Conservation (phyloP, 2,797 vertebrate genomes). For the Clarias fuscus region DNA sequence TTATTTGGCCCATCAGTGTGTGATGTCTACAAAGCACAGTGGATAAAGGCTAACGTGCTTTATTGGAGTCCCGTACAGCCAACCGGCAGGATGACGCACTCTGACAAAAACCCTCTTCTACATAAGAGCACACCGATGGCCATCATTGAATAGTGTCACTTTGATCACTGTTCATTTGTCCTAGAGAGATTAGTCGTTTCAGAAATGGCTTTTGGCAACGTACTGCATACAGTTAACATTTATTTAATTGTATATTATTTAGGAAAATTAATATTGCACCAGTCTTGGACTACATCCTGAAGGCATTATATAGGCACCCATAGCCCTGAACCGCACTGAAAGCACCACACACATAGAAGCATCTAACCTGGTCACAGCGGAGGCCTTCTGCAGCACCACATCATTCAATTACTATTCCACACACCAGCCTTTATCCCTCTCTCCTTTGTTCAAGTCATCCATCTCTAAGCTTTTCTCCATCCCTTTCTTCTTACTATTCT, state of each 20-base stretch:
- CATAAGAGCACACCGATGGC: neutral
- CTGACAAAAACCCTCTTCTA: neutral
- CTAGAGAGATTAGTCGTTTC: neutral
- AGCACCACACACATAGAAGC: neutral
- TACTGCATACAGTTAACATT: neutral
- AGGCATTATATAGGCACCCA: neutral
- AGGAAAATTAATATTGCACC: neutral
- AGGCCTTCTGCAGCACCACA: slow-evolving; percentile 27
- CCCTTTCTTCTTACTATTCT: slow-evolving; percentile 39
- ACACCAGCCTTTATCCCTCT: slow-evolving; percentile 24
- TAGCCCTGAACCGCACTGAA: neutral
- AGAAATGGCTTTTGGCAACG: no score
- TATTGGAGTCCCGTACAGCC: neutral
- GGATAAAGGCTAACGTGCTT: neutral
- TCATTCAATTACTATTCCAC: slow-evolving; percentile 38
- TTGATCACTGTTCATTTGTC: neutral
- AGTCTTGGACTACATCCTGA: neutral
- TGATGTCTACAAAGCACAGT: neutral
- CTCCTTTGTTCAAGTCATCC: slow-evolving; percentile 33
- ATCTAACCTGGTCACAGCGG: slow-evolving; percentile 9
- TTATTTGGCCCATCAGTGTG: no score
- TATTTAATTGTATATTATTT: neutral
- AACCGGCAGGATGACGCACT: neutral
- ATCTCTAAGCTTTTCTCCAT: slow-evolving; percentile 29
- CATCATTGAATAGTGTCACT: neutral